Evolutionary conservation across 2,888 invertebrate genomes (phyloP).

Genomic region (Girardia tigrina): DNA sequence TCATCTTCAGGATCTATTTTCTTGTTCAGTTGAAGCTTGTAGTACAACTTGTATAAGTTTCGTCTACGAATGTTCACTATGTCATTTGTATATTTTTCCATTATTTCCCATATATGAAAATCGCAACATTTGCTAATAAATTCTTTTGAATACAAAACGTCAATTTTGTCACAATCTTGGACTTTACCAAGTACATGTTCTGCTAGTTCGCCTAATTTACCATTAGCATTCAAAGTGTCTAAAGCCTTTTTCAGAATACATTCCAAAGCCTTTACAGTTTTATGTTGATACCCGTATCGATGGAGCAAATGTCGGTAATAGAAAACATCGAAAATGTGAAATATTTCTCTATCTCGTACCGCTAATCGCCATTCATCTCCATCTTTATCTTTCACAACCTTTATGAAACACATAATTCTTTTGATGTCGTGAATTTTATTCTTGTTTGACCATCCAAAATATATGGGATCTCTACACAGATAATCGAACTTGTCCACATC

Average conservation of each 20-base stretch:
- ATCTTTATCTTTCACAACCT: background rate
- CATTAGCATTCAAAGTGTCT: background rate
- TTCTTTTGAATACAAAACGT: background rate
- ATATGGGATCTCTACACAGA: background rate
- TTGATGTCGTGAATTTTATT: background rate
- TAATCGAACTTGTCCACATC: background rate
- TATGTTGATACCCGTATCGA: background rate
- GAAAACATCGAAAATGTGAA: background rate
- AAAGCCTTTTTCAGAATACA: background rate
- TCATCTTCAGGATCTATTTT: too few species aligned
- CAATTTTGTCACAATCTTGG: background rate
- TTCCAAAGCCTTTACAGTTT: background rate
- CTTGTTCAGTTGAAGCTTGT: background rate
- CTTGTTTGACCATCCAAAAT: background rate
- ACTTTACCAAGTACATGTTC: background rate
- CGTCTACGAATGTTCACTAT: background rate
- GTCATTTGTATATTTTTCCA: background rate
- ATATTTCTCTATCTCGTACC: background rate
- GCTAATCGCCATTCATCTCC: background rate
- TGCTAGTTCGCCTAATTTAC: background rate
- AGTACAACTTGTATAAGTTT: background rate
- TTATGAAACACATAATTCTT: background rate
- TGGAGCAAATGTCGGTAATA: background rate
- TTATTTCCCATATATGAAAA: background rate
- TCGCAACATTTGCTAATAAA: background rate